Evolutionary conservation across 2,113 vertebrate species (phyloP).

Genomic region (Orcinus orca): DNA sequence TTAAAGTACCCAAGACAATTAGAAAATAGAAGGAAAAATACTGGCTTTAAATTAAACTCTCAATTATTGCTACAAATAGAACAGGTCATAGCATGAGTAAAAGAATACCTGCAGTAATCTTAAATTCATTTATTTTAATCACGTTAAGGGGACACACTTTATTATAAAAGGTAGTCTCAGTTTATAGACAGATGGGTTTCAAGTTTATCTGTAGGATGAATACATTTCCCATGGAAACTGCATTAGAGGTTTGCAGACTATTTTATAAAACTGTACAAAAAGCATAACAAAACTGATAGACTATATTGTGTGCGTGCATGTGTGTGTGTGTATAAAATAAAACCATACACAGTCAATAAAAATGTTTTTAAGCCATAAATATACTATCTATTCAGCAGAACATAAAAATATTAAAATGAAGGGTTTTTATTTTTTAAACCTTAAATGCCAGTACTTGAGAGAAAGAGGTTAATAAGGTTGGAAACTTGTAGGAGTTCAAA

Average conservation of each 20-base stretch:
- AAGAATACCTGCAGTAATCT: slow-evolving; percentile 1
- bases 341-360: background rate
- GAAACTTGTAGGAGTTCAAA: background rate
- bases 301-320: background rate
- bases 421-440: background rate
- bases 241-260: background rate
- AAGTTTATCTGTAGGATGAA: background rate
- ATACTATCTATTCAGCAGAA: slow-evolving; percentile 16
- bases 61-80: slow-evolving; percentile 10
- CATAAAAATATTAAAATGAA: slow-evolving; percentile 18
- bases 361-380: slow-evolving; percentile 27
- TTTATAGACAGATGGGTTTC: background rate
- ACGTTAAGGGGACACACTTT: background rate
- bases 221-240: background rate
- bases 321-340: background rate
- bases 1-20: background rate
- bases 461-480: background rate
- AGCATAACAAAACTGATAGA: background rate
- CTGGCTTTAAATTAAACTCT: background rate
- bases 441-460: background rate
- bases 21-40: background rate
- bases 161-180: slow-evolving; percentile 21
- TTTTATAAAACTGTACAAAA: background rate
- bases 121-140: slow-evolving; percentile 30
- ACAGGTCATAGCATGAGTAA: slow-evolving; percentile 5